Evolutionary conservation across 2,888 invertebrate species (phyloP).

Genomic region (Mayetiola destructor): DNA sequence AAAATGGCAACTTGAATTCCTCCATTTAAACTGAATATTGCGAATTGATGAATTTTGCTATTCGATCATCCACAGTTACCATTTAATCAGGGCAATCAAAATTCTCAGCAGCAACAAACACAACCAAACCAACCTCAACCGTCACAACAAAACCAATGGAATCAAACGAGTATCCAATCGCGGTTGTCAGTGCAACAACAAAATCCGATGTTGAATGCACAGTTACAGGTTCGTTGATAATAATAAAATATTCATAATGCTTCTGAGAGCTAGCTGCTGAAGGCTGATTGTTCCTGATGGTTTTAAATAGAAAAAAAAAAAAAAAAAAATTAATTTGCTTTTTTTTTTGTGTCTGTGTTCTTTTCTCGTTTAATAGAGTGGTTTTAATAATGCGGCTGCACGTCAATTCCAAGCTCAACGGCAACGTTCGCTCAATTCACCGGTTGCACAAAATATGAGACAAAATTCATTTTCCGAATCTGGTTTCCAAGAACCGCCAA

Average conservation of each 20-base stretch:
- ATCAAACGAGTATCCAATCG: slow-evolving; percentile 18
- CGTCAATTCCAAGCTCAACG: slow-evolving; percentile 26
- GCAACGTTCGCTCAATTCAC: slow-evolving; percentile 32
- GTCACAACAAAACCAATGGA: slow-evolving; percentile 22
- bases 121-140: slow-evolving; percentile 34
- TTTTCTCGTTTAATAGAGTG: not conserved
- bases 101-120: slow-evolving; percentile 27
- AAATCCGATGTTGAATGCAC: slow-evolving; percentile 80
- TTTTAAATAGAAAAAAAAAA: too few species aligned
- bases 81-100: slow-evolving; percentile 20
- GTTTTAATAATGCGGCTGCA: slow-evolving; percentile 22
- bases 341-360: too few species aligned
- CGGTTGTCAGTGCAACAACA: slow-evolving; percentile 53
- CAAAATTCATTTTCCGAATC: slow-evolving; percentile 31
- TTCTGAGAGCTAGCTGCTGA: not conserved
- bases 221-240: slow-evolving; percentile 51
- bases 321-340: too few species aligned
- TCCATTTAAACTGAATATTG: too few species aligned
- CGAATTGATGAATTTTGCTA: too few species aligned
- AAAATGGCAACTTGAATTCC: too few species aligned
- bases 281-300: too few species aligned
- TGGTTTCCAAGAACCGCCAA: slow-evolving; percentile 26
- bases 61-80: slow-evolving; percentile 16
- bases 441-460: slow-evolving; percentile 28
- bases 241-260: not conserved